Conservation (phyloP, 2,113 vertebrate species). For the Antigone vipio region DNA sequence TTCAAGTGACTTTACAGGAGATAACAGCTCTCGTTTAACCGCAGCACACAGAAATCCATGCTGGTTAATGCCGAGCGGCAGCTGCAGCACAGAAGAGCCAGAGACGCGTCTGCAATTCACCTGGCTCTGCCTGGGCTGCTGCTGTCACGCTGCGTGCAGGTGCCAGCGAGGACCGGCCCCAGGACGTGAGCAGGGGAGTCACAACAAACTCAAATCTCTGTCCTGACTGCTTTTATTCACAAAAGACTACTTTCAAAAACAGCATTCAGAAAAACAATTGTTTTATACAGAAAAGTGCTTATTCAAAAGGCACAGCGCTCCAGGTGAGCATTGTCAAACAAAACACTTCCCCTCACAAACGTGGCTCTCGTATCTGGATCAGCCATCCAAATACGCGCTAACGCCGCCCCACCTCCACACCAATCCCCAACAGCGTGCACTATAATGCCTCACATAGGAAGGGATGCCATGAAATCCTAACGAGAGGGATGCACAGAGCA, state of each 20-base stretch:
- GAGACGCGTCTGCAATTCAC: background rate
- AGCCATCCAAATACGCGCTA: background rate
- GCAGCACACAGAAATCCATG: background rate
- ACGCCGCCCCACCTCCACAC: accelerated
- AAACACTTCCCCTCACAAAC: background rate
- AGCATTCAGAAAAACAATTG: background rate
- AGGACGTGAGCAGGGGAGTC: background rate
- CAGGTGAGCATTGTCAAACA: background rate
- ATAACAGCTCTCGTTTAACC: background rate
- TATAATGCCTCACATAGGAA: accelerated
- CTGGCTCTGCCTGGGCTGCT: background rate
- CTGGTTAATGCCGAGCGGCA: background rate
- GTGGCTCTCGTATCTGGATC: accelerated
- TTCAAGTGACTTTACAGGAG: background rate
- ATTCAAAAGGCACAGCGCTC: background rate
- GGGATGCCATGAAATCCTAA: background rate
- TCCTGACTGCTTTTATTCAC: background rate
- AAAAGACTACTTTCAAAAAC: background rate
- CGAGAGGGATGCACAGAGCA: background rate
- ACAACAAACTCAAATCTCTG: background rate
- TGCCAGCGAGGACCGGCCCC: background rate
- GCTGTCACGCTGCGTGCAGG: background rate
- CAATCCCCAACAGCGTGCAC: accelerated
- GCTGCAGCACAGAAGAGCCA: background rate
- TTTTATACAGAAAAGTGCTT: background rate